phyloP scores from a whole-genome alignment of 2,888 invertebrate species.

The Acanthopleura granulata region DNA sequence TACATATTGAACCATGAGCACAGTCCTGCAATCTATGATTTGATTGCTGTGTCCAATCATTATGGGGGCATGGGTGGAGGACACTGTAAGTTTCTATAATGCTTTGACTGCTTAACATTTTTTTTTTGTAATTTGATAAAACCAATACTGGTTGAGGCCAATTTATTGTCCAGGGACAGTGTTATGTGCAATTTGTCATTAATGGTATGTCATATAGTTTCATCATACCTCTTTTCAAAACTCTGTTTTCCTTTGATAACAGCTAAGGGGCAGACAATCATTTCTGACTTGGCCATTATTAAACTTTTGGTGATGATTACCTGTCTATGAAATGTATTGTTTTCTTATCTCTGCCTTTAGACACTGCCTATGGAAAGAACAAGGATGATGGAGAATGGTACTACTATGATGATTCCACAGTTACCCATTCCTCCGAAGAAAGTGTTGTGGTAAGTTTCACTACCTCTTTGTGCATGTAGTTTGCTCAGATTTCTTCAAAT shows the following conservation, averaged over 20 bases:
- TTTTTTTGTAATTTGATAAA: neutral
- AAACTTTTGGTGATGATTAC: too few relatives aligned
- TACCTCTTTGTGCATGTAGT: too few relatives aligned
- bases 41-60: constrained; percentile 74
- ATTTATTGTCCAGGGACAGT: too few relatives aligned
- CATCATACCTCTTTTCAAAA: too few relatives aligned
- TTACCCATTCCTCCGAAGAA: constrained; percentile 67
- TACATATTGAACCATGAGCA: constrained; percentile 70
- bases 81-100: constrained; percentile 61
- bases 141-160: neutral
- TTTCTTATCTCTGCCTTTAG: constrained; percentile 50
- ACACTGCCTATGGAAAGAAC: constrained; percentile 73
- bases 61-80: constrained; percentile 72
- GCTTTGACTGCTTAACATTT: neutral
- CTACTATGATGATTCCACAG: constrained; percentile 73
- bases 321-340: too few relatives aligned
- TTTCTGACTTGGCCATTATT: too few relatives aligned
- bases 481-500: too few relatives aligned
- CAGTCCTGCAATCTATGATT: constrained; percentile 70
- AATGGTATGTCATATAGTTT: too few relatives aligned
- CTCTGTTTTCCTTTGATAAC: too few relatives aligned
- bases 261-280: too few relatives aligned
- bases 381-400: constrained; percentile 71
- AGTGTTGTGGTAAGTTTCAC: constrained; percentile 69
- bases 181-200: too few relatives aligned